Base-by-base conservation (phyloP, 2,888 invertebrate genomes). In the Meandrusa payeni region DNA sequence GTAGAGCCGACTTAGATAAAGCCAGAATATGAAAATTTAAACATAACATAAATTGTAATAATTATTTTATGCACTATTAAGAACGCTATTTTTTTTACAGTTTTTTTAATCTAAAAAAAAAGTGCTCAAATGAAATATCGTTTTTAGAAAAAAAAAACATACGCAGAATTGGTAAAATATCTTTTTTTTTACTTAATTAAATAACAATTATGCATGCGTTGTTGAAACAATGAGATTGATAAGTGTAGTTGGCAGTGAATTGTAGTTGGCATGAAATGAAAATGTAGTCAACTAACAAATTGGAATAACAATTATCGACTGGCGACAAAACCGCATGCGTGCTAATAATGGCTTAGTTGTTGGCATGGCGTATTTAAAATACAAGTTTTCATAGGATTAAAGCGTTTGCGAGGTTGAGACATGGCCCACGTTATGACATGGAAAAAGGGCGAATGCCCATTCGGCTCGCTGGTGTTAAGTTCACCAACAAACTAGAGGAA, bases 241-340 rank as follows among this genome's bases (percentile, higher is more conserved):
- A n/a, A n/a, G 12, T 17, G 22, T 42, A 29, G 15, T 23, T 22
- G 20, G 9, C 27, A 41, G 9, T 22, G 7, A 32, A 33, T 23
- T 33, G 44, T 44, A 44, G 39, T 23, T 39, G 44, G 44, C 44
- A 44, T 39, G 44, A 22, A 33, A 20, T 12, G 31, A 7, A 31
- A 23, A 37, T 11, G 22, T 44, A 44, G 39, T 9, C 23, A 17
- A 28, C 22, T 39, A 44, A 44, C 39, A 38, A 32, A 26, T 26
- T 31, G 15, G 27, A 27, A 33, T 28, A 32, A 44, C 27, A 27
- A 13, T 27, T 5, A 17, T 12, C 9, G n/a, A 17, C 13, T 27
- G 38, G 3, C 10, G 5, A 27, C 12, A 26, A 24, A n/a, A 19
- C 17, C 40, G 44, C 44, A 44, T 44, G 44, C 26, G 17, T 27